Conservation (phyloP, 2,113 vertebrate species). For the Acinonyx jubatus region DNA sequence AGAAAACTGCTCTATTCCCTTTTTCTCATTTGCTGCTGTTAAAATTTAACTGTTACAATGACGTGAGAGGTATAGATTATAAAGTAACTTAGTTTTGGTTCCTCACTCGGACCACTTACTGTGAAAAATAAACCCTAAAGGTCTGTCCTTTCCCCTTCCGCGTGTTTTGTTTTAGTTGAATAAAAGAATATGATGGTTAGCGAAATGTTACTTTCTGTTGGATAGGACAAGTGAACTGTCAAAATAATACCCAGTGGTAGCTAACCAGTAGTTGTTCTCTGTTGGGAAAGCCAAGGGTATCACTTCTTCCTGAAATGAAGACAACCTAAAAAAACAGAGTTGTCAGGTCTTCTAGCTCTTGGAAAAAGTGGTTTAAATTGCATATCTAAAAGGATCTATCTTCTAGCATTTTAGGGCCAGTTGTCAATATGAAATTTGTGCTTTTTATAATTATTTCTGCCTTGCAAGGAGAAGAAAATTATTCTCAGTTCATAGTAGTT, state of each 20-base stretch:
- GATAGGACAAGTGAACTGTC: background rate
- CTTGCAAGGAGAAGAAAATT: background rate
- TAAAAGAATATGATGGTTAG: background rate
- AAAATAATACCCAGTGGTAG: background rate
- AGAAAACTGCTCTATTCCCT: background rate
- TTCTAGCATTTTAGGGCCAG: background rate
- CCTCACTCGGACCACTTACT: background rate
- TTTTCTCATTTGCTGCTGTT: background rate
- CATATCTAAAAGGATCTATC: background rate
- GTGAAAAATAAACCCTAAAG: background rate
- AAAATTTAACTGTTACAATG: background rate
- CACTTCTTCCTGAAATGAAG: background rate
- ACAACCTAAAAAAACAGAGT: background rate
- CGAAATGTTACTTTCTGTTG: background rate
- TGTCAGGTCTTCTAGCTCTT: background rate
- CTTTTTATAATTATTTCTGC: conserved; percentile 1
- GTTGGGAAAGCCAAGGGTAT: background rate
- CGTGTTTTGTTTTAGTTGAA: background rate
- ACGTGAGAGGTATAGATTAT: background rate
- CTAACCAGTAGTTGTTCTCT: background rate
- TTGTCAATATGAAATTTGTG: background rate
- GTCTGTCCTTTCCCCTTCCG: background rate
- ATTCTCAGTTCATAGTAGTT: background rate
- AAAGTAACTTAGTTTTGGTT: conserved; percentile 1
- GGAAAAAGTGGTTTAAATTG: background rate